phyloP scores from a whole-genome alignment of 2,888 invertebrate genomes.

The Amphipyra tragopoginis region DNA sequence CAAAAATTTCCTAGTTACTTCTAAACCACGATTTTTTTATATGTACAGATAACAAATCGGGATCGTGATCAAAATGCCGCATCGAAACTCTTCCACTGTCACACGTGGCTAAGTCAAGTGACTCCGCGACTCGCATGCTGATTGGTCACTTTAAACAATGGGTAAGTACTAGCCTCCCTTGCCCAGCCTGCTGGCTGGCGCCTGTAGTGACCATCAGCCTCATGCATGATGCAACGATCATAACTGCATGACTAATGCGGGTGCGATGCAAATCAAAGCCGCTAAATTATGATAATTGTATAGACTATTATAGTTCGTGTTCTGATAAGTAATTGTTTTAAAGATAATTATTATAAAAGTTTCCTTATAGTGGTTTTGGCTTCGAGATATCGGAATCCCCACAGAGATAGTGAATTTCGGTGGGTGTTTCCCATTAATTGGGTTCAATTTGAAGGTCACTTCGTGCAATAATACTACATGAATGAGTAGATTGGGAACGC shows the following conservation, averaged over 20 bases:
- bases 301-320: neutral
- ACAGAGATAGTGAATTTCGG: no score
- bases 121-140: constrained; percentile 22
- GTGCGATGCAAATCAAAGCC: constrained; percentile 27
- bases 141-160: constrained; percentile 17
- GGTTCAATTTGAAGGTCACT: no score
- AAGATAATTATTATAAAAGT: no score
- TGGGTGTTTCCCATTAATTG: no score
- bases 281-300: constrained; percentile 27
- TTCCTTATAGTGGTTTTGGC: no score
- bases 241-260: constrained; percentile 10
- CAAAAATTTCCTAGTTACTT: no score
- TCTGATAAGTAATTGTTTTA: no score
- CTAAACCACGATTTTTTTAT: no score
- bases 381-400: no score
- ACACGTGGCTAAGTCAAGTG: no score
- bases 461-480: no score
- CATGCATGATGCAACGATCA: constrained; percentile 32
- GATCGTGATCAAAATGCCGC: constrained; percentile 13
- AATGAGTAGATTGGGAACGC: no score
- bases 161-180: neutral
- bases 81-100: neutral
- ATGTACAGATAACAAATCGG: constrained; percentile 3
- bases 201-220: constrained; percentile 19
- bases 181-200: constrained; percentile 28